phyloP scores from a whole-genome alignment of 2,888 invertebrate species.

The Operophtera brumata region DNA sequence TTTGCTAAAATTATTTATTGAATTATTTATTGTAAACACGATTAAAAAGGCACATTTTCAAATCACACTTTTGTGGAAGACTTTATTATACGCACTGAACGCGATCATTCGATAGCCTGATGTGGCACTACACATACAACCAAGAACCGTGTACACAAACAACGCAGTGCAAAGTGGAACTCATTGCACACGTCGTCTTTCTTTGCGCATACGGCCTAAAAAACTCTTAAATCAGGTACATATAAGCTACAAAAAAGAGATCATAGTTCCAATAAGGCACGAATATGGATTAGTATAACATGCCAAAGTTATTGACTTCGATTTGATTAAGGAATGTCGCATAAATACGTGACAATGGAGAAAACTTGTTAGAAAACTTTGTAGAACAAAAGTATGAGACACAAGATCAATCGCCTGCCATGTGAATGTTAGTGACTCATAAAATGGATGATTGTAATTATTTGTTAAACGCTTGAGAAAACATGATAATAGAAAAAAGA shows the following conservation, averaged over 20 bases:
- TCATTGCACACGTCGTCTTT: neutral
- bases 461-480: neutral
- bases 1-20: neutral
- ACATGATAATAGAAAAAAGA: too few relatives aligned
- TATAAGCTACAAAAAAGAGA: slow-evolving; percentile 1
- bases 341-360: too few relatives aligned
- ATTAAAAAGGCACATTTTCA: neutral
- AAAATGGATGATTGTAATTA: neutral
- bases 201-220: too few relatives aligned
- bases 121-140: neutral
- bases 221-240: neutral
- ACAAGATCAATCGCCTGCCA: neutral
- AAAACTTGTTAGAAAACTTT: too few relatives aligned
- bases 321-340: neutral
- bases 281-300: neutral
- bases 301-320: slow-evolving; percentile 2
- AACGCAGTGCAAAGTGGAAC: neutral
- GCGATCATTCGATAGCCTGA: neutral
- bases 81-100: neutral
- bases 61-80: neutral
- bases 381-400: too few relatives aligned
- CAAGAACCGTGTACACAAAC: neutral
- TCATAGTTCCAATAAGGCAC: slow-evolving; percentile 4
- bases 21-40: neutral
- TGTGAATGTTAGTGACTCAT: neutral